These are phyloP conservation scores for Drosophila dunni DNA, from an alignment of 1,140 invertebrate genomes.

Conservation along the genomic window DNA sequence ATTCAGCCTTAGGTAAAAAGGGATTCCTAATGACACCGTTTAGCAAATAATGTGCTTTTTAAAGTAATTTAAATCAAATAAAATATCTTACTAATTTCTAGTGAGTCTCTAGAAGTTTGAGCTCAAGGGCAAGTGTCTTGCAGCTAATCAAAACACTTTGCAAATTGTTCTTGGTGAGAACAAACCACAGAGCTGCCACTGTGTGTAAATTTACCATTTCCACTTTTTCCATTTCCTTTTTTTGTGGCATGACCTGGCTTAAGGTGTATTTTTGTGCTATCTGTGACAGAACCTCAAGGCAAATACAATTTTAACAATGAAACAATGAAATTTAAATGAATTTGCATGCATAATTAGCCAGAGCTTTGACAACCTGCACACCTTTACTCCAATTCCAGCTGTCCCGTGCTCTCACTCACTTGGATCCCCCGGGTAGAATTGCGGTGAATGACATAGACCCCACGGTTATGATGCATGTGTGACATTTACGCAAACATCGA, in stretches of 20 bases:
- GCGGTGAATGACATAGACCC: slow-evolving; percentile 20
- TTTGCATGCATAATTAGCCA: slow-evolving; percentile 73
- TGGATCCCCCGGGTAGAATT: not conserved
- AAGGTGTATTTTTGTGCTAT: slow-evolving; percentile 20
- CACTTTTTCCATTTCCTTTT: too few relatives aligned
- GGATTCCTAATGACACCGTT: too few relatives aligned
- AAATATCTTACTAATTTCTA: not conserved
- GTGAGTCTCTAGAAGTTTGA: not conserved
- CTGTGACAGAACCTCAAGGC: slow-evolving; percentile 54
- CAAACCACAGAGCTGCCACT: not conserved
- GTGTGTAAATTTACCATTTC: not conserved
- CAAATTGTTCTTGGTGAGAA: not conserved
- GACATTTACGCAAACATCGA: slow-evolving; percentile 57
- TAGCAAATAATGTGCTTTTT: too few relatives aligned
- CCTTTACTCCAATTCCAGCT: slow-evolving; percentile 6
- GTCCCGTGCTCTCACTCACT: slow-evolving; percentile 1
- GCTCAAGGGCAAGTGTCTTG: not conserved
- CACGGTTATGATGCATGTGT: slow-evolving; percentile 70
- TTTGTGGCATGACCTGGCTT: not conserved
- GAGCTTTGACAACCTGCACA: slow-evolving; percentile 48
- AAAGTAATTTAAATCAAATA: not conserved
- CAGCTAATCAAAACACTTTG: slow-evolving; percentile 12
- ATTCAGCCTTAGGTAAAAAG: not conserved
- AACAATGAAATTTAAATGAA: slow-evolving; percentile 72
- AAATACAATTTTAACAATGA: slow-evolving; percentile 69